phyloP scores from a whole-genome alignment of 64 coral and sea anemone genomes.

The Pocillopora verrucosa region DNA sequence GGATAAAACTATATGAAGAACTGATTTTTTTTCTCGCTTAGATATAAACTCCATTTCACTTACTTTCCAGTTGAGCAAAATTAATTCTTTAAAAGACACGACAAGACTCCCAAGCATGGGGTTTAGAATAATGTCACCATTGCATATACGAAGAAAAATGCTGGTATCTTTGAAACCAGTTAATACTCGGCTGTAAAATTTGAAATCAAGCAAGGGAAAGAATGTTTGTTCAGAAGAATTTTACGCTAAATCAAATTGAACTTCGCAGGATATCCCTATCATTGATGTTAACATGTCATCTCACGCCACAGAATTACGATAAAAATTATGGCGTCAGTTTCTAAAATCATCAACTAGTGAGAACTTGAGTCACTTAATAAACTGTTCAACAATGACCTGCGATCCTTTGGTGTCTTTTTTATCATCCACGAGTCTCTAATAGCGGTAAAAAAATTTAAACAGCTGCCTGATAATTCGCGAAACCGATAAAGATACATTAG shows the following conservation, averaged over 20 bases:
- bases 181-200: neutral
- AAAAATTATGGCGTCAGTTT: neutral
- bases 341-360: neutral
- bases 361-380: neutral
- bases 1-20: too few relatives aligned
- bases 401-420: neutral
- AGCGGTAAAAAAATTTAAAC: neutral
- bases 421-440: neutral
- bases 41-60: too few relatives aligned
- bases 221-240: neutral
- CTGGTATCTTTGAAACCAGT: too few relatives aligned
- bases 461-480: constrained; percentile 8
- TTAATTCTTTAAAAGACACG: too few relatives aligned
- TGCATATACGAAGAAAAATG: too few relatives aligned
- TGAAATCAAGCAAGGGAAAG: neutral
- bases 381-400: neutral
- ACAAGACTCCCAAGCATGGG: too few relatives aligned
- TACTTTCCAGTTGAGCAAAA: too few relatives aligned
- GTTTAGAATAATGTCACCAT: too few relatives aligned
- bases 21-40: too few relatives aligned
- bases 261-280: too few relatives aligned
- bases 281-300: neutral
- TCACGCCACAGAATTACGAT: neutral
- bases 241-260: too few relatives aligned
- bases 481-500: neutral